Evolutionary conservation across 2,888 invertebrate species (phyloP), one percentile per base, ranked within the genome.

Genomic region (Diarsia rubi): DNA sequence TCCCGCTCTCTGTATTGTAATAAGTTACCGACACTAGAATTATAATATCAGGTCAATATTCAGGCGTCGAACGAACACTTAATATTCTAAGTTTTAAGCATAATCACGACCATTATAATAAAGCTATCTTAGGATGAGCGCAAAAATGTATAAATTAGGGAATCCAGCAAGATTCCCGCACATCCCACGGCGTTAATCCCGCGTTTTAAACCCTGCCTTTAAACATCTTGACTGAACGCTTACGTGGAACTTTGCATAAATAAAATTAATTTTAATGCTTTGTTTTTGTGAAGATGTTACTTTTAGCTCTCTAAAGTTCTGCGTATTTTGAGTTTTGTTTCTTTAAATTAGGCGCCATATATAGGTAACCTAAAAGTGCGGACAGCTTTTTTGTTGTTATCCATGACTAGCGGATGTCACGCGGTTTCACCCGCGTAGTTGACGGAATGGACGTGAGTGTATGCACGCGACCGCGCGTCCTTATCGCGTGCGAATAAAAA

Each of bases 171-270:
- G 49, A 66, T 72, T 66, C 67, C 64, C 65, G 73, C 24, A 67
- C 75, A 59, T 78, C 66, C n/a, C 37, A 60, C 47, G 21, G 19
- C 62, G 68, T 75, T 87, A 84, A 86, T 78, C 70, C 78, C 63
- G 60, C 57, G 77, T 73, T 81, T 72, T 79, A 79, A 87, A 78
- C 49, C 64, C 45, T 49, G 60, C 74, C 70, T 63, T 77, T 71
- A 83, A 71, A 63, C 65, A 76, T 72, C 75, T 82, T 79, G 75
- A 80, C 78, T 74, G 77, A 84, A 78, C 76, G 79, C 81, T 84
- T 82, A 69, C 75, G 81, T 81, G 79, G 81, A 88, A 86, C 75
- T 85, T 83, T 75, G 79, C 82, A 84, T 84, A 85, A 88, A 86
- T 86, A 83, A 84, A 83, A 84, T 85, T 86, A 81, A 84, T 83